Evolutionary conservation across 1,140 invertebrate genomes (phyloP).

Genomic region (Pteromalus puparum): DNA sequence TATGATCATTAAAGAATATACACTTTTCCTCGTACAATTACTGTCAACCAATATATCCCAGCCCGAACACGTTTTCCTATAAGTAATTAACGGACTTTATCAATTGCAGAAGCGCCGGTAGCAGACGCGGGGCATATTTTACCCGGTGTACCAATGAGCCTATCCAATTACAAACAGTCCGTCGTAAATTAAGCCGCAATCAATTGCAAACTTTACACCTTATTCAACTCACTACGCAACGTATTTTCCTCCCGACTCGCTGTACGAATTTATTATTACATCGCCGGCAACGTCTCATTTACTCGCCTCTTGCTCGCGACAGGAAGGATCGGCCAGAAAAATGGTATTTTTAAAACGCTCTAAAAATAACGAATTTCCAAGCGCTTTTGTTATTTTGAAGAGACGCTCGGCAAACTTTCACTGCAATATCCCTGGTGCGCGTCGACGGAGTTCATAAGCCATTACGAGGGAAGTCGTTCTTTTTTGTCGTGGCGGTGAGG

Average conservation of each 20-base stretch:
- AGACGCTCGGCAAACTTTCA: not conserved
- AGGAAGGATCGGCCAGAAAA: no score
- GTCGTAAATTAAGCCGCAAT: not conserved
- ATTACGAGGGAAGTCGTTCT: not conserved
- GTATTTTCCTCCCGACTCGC: no score
- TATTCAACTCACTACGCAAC: not conserved
- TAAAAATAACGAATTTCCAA: not conserved
- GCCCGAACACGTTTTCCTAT: not conserved
- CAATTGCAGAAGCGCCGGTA: not conserved
- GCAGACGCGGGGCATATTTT: no score
- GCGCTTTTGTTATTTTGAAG: not conserved
- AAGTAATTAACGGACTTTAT: not conserved
- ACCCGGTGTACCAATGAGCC: not conserved
- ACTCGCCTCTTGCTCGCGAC: not conserved
- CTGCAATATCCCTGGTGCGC: not conserved
- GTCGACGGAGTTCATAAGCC: not conserved
- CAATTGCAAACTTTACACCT: constrained; percentile 1
- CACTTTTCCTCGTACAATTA: no score
- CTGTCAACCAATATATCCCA: no score
- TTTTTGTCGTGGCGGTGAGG: not conserved
- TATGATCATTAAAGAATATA: no score
- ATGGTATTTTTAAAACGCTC: not conserved
- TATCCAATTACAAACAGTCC: not conserved
- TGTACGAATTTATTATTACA: no score
- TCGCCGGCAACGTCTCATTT: no score